A percentile compares a stretch with the other conserved stretches of the same genome.
These are phyloP conservation scores for Gambusia holbrooki DNA, from an alignment of 2,113 vertebrate species.

Conservation along the genomic window DNA sequence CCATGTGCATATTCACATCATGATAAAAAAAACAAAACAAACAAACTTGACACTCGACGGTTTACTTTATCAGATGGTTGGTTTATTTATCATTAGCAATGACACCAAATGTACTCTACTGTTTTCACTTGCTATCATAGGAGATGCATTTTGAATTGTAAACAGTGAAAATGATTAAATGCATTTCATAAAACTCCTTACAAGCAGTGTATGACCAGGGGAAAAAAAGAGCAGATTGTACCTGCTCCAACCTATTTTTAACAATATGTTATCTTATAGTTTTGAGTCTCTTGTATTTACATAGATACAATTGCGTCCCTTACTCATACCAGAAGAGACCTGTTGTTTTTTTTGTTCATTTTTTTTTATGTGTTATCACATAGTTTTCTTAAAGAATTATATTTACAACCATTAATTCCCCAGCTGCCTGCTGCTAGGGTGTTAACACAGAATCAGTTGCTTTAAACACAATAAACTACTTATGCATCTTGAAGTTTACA, in stretches of 20 bases:
- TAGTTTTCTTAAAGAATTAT: conserved; percentile 83
- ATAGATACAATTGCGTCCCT: conserved; percentile 78
- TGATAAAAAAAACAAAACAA: conserved; percentile 15
- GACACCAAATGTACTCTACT: conserved; percentile 83
- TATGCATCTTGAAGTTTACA: conserved; percentile 70
- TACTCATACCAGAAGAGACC: conserved; percentile 67
- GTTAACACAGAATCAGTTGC: conserved; percentile 74
- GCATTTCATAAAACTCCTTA: conserved; percentile 80
- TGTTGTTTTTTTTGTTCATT: conserved; percentile 56
- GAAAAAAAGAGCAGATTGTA: conserved; percentile 58
- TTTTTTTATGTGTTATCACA: conserved; percentile 74
- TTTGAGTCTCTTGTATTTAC: conserved; percentile 80
- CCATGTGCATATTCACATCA: neutral
- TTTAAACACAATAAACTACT: conserved; percentile 72
- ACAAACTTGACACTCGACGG: conserved; percentile 29
- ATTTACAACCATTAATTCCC: conserved; percentile 83
- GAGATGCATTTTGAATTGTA: conserved; percentile 87
- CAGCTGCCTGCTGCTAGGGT: conserved; percentile 85
- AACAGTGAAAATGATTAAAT: conserved; percentile 86
- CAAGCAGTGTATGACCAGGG: conserved; percentile 78
- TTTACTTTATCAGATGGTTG: conserved; percentile 78
- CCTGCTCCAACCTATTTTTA: conserved; percentile 48
- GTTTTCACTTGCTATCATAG: conserved; percentile 80
- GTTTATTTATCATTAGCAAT: conserved; percentile 91
- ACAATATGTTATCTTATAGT: conserved; percentile 80